phyloP scores from a whole-genome alignment of 1,140 invertebrate species.

The Helicoverpa zea region DNA sequence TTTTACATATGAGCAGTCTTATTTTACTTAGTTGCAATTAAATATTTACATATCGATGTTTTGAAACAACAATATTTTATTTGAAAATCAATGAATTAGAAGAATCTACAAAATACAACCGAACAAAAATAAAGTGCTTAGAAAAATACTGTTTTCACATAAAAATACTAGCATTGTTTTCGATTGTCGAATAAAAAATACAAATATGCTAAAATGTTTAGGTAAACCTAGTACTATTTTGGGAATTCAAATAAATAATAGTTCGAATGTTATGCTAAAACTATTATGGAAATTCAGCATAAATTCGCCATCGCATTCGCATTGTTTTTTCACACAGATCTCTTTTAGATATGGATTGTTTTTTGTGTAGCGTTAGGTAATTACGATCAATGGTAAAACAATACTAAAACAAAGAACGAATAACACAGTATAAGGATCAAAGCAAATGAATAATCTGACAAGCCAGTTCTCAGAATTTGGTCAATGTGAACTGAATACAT shows the following conservation, averaged over 20 bases:
- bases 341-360: neutral
- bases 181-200: neutral
- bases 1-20: too few species aligned
- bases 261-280: too few species aligned
- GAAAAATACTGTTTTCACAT: slow-evolving; percentile 1
- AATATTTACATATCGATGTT: too few species aligned
- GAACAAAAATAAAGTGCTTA: too few species aligned
- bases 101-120: too few species aligned
- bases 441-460: slow-evolving; percentile 7
- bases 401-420: neutral
- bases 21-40: too few species aligned
- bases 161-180: neutral
- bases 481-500: slow-evolving; percentile 25
- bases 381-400: neutral
- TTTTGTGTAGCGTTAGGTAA: neutral
- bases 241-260: neutral
- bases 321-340: too few species aligned
- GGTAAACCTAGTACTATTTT: neutral
- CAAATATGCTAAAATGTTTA: neutral
- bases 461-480: slow-evolving; percentile 23
- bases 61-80: too few species aligned
- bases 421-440: slow-evolving; percentile 7
- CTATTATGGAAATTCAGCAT: too few species aligned
- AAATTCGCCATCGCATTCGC: too few species aligned
- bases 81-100: too few species aligned